Base-by-base conservation (phyloP, 2,113 vertebrate species). In the Nesogale talazaci region DNA sequence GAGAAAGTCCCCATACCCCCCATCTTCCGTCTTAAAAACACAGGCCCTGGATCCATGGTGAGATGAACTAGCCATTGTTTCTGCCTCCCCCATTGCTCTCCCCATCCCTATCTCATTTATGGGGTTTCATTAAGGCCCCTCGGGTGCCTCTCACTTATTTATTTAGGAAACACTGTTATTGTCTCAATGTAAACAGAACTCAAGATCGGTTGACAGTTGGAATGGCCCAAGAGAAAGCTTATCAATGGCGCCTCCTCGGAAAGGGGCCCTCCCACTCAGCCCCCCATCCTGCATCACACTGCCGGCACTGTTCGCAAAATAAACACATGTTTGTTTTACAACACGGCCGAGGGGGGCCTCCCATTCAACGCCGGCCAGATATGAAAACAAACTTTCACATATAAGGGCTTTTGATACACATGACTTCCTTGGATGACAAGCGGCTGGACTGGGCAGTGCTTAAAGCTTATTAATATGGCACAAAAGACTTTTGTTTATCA, bases 301-400 rank as follows among this genome's bases (percentile, higher is more conserved):
- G 96, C 96, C 96, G 97, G 96, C 31, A 15, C 97, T 96, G 96
- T 96, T 98, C 97, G 97, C 97, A 97, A 98, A 98, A 98, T 97
- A 98, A 98, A 98, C 97, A 98, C 98, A 97, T 97, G 97, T 98
- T 98, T 98, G 97, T 97, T 98, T 98, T 98, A 98, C 98, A 97
- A 97, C 95, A 97, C 96, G 97, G 97, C 98, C 98, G 97, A 98
- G 97, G 97, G 93, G 90, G 87, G n/a, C n/a, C 69, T 96, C 96
- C 97, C 97, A 97, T 96, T 97, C 97, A 97, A 97, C 96, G 95
- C 95, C 86, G 97, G 97, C 97, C 97, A 97, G 97, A 98, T 98
- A 98, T 97, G 97, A 98, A 98, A 98, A 98, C 96, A 98, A 98
- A 98, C 97, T 97, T 98, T 97, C 97, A 97, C 97, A 97, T 97